A percentile compares a stretch with the other conserved stretches of the same genome.
Evolutionary conservation across 2,797 vertebrate species (phyloP).

Genomic region (Acanthurus lineatus): DNA sequence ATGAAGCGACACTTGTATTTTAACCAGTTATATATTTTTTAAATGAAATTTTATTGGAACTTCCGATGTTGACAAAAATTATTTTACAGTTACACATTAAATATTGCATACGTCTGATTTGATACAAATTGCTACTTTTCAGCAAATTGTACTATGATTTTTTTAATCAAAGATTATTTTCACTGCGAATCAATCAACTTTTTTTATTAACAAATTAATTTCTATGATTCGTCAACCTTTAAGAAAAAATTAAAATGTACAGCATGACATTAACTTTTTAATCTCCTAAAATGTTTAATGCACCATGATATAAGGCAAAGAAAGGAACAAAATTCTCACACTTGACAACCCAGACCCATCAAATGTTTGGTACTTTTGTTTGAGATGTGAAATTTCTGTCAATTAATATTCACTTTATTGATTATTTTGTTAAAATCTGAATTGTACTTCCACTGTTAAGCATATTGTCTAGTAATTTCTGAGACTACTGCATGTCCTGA

Average conservation of each 20-base stretch:
- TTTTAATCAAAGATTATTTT: too few species aligned
- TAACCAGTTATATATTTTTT: too few species aligned
- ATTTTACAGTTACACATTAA: background rate
- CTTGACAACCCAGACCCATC: background rate
- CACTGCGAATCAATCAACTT: too few species aligned
- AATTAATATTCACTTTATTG: background rate
- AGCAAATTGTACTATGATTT: background rate
- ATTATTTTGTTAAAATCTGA: background rate
- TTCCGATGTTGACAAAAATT: too few species aligned
- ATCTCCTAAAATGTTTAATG: too few species aligned
- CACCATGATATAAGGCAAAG: too few species aligned
- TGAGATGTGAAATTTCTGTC: background rate
- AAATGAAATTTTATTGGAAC: background rate
- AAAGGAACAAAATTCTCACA: background rate
- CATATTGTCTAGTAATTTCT: background rate
- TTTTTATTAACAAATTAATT: too few species aligned
- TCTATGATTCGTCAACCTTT: too few species aligned
- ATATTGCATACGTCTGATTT: background rate
- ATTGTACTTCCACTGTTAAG: background rate
- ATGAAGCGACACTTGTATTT: background rate
- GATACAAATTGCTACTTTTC: background rate
- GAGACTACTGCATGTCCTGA: background rate
- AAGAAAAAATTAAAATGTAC: too few species aligned
- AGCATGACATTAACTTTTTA: too few species aligned
- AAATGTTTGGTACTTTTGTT: background rate